Evolutionary conservation across 2,113 vertebrate species (phyloP).

Genomic region (Sander lucioperca): DNA sequence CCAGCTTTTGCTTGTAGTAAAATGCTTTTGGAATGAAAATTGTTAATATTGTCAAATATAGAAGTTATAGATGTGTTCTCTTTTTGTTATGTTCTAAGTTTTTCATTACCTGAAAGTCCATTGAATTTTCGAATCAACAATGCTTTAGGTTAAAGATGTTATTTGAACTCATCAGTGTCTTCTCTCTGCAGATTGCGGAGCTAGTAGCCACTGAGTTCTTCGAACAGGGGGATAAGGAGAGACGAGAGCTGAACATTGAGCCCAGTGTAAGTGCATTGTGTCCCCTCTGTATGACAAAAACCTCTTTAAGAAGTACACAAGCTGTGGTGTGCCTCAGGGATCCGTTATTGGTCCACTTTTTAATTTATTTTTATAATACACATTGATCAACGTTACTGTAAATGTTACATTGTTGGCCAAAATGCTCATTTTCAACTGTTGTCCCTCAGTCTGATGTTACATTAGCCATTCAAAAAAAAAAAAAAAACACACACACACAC

Average conservation of each 20-base stretch:
- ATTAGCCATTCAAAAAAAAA: too few relatives aligned
- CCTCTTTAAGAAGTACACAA: not conserved
- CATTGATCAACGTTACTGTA: too few relatives aligned
- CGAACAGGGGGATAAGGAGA: slow-evolving; percentile 97
- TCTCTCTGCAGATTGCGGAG: slow-evolving; percentile 90
- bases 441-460: too few relatives aligned
- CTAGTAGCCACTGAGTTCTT: slow-evolving; percentile 98
- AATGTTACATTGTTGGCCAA: too few relatives aligned
- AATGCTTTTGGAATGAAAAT: not conserved
- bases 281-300: not conserved
- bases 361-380: too few relatives aligned
- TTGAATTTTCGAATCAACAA: not conserved
- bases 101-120: not conserved
- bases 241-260: slow-evolving; percentile 95
- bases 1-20: not conserved
- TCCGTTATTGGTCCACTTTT: not conserved
- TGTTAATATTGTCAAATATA: not conserved
- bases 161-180: not conserved
- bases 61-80: not conserved
- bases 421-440: too few relatives aligned
- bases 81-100: not conserved
- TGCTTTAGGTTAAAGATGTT: not conserved
- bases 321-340: slow-evolving; percentile 11
- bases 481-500: too few relatives aligned
- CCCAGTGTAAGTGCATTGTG: slow-evolving; percentile 89